phyloP scores from a whole-genome alignment of 2,797 vertebrate species.

The Gorsachius magnificus region DNA sequence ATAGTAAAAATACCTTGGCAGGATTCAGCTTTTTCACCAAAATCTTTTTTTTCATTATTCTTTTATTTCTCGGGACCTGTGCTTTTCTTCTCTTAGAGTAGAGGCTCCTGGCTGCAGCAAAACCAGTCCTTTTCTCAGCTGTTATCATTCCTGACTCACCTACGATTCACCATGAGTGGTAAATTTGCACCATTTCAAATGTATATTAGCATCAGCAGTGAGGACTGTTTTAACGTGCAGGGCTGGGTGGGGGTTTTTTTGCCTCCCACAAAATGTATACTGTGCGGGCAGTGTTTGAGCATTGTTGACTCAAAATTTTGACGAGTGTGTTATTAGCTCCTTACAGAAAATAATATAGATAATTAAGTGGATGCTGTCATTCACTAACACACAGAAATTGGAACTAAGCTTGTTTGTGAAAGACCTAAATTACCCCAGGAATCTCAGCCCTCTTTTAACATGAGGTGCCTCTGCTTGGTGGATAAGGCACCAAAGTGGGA shows the following conservation, averaged over 20 bases:
- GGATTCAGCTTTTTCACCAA: not conserved
- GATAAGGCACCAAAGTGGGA: not conserved
- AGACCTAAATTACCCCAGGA: not conserved
- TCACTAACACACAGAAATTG: not conserved
- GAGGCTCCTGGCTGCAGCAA: not conserved
- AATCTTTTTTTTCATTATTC: not conserved
- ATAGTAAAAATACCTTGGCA: not conserved
- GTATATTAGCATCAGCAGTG: not conserved
- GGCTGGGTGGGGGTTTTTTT: not conserved
- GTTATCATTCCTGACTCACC: not conserved
- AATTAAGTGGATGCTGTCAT: not conserved
- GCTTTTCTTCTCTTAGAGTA: not conserved
- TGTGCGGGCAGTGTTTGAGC: not conserved
- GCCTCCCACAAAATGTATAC: not conserved
- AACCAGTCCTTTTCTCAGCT: not conserved
- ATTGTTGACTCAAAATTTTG: not conserved
- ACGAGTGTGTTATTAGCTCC: not conserved
- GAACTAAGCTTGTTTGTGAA: not conserved
- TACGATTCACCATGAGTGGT: not conserved
- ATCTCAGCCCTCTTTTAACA: not conserved
- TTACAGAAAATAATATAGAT: slow-evolving; percentile 3
- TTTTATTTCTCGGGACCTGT: not conserved
- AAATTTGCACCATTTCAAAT: not conserved
- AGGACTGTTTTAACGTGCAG: not conserved
- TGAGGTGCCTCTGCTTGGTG: not conserved